Conservation (phyloP, 1,140 invertebrate genomes). For the Solenopsis fugax region DNA sequence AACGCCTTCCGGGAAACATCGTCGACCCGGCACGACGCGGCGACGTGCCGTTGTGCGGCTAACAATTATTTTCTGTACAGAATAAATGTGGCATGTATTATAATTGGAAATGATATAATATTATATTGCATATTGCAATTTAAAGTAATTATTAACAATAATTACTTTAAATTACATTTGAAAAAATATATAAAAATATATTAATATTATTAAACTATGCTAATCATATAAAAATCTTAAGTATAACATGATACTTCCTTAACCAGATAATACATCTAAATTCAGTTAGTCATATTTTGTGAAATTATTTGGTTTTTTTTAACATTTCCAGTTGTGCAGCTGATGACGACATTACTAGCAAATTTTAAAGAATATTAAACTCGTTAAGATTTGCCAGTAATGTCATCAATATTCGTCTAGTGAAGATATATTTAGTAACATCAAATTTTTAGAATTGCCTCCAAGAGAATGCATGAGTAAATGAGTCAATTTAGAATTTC, state of each 20-base stretch:
- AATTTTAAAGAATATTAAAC: slow-evolving; percentile 95
- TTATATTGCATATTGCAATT: too few species aligned
- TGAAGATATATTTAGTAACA: slow-evolving; percentile 96
- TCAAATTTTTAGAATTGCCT: slow-evolving; percentile 97
- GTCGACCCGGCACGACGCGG: neutral
- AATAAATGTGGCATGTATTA: too few species aligned
- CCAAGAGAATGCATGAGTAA: slow-evolving; percentile 95
- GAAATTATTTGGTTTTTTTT: slow-evolving; percentile 84
- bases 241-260: slow-evolving; percentile 99
- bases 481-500: slow-evolving; percentile 97
- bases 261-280: slow-evolving; percentile 88
- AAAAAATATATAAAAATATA: too few species aligned
- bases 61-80: too few species aligned
- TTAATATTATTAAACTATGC: too few species aligned
- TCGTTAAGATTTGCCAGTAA: too few species aligned
- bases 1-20: slow-evolving; percentile 47
- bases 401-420: slow-evolving; percentile 94
- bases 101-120: too few species aligned
- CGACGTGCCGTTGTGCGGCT: neutral
- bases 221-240: slow-evolving; percentile 82
- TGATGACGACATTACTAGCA: slow-evolving; percentile 91
- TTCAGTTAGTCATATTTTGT: slow-evolving; percentile 82
- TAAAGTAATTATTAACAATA: too few species aligned
- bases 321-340: slow-evolving; percentile 89
- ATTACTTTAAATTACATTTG: slow-evolving; percentile 5